A percentile compares a stretch with the other conserved stretches of the same genome.
phyloP scores from a whole-genome alignment of 2,113 vertebrate species.

The Ammodytes marinus region DNA sequence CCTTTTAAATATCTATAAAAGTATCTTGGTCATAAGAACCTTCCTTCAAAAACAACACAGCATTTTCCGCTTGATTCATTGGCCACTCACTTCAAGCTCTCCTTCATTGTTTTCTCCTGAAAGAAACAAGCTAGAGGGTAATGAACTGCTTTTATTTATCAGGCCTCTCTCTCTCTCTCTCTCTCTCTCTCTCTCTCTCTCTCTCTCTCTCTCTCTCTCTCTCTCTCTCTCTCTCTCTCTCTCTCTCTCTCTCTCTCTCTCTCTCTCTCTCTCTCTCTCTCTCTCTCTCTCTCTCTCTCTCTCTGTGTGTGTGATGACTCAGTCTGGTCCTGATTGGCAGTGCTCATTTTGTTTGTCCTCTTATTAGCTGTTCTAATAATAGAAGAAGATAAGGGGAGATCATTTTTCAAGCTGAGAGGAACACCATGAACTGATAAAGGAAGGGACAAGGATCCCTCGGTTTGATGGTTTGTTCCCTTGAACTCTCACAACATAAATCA shows the following conservation, averaged over 20 bases:
- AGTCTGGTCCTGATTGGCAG: constrained; percentile 4
- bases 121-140: background rate
- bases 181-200: background rate
- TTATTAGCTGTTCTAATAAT: constrained; percentile 32
- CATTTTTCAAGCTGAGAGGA: constrained; percentile 14
- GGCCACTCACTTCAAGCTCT: background rate
- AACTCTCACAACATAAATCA: background rate
- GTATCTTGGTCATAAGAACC: background rate
- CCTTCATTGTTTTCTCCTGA: background rate
- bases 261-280: background rate
- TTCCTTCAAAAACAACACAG: background rate
- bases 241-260: background rate
- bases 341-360: constrained; percentile 24
- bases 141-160: constrained; percentile 9
- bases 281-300: background rate
- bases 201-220: background rate
- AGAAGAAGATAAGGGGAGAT: background rate
- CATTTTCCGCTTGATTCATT: background rate
- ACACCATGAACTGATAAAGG: background rate
- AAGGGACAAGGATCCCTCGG: background rate
- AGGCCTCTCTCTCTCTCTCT: background rate
- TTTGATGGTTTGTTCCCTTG: background rate
- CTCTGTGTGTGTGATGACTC: constrained; percentile 14
- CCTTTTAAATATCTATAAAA: background rate
- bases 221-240: background rate